Base-by-base conservation (phyloP, 2,113 vertebrate species). In the Oncorhynchus kisutch region DNA sequence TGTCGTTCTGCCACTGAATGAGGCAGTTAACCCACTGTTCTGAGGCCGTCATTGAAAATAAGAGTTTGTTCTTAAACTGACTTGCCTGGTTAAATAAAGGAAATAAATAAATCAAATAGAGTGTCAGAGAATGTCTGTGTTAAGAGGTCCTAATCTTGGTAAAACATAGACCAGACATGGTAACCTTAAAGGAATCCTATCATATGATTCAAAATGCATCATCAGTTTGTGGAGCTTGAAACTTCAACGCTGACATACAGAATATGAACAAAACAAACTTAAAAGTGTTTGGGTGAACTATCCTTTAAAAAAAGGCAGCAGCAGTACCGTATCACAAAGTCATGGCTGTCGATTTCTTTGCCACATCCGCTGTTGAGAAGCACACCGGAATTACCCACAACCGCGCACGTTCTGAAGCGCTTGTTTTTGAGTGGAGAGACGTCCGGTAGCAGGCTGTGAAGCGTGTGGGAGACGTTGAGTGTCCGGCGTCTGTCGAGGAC, bases 371-470 rank as follows among this genome's bases (percentile, higher is more conserved):
- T 96, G 29, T 92, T 92, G 25, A 96, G 91, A 48, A 96, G 94
- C 76, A 96, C 92, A 22, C 95, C 95, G 22, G 95, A 96, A 88
- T 96, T 96, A 24, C 95, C 95, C 86, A 96, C 95, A 71, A 96
- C 95, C 0, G 95, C 94, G 72, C 95, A 96, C 3, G 93, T 94
- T 82, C 92, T 95, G 89, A 96, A 96, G 34, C 94, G 88, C 14
- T 92, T 94, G 77, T 95, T 96, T 87, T 96, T 96, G 91, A 96
- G 95, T 0, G 95, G 95, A 2, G 95, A 96, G 69, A 96, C 92
- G 85, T 96, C 95, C 18, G 95, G 95, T 3, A 96, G 91, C 80
- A 96, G 94, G 31, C 93, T 95, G 71, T 96, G 95, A 22, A 96
- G 91, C 80, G 95, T 84, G 54, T 84, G 93, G 60, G 95, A 96